These are phyloP conservation scores for Hymenopus coronatus DNA, from an alignment of 2,888 invertebrate species.

Conservation along the genomic window DNA sequence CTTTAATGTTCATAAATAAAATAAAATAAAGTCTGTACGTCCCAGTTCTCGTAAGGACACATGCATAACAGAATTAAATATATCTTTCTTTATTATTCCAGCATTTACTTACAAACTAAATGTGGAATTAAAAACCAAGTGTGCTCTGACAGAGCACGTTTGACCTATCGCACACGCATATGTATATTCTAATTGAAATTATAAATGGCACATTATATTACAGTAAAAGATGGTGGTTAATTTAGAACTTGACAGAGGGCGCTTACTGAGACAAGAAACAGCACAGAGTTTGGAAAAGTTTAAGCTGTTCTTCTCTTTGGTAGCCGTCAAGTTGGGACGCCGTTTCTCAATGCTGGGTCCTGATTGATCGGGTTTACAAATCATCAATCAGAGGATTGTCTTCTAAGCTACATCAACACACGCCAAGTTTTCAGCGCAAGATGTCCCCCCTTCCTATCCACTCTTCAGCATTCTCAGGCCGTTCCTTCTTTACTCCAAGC, in stretches of 20 bases:
- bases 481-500: not conserved
- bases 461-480: not conserved
- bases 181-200: too few relatives aligned
- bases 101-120: too few relatives aligned
- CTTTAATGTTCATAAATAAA: too few relatives aligned
- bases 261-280: not conserved
- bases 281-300: slow-evolving; percentile 13
- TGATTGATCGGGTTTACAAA: slow-evolving; percentile 35
- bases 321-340: slow-evolving; percentile 4
- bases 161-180: too few relatives aligned
- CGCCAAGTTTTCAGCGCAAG: slow-evolving; percentile 24
- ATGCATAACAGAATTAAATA: too few relatives aligned
- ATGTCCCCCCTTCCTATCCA: not conserved
- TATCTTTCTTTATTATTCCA: too few relatives aligned
- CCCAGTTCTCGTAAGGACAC: too few relatives aligned
- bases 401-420: slow-evolving; percentile 17
- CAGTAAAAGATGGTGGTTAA: not conserved
- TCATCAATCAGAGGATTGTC: slow-evolving; percentile 33
- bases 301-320: slow-evolving; percentile 9
- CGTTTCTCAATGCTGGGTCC: slow-evolving; percentile 18
- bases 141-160: too few relatives aligned
- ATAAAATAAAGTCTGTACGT: too few relatives aligned
- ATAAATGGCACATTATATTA: too few relatives aligned
- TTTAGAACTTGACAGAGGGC: not conserved
- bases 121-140: too few relatives aligned